Percentiles rank a stretch among this genome's conserved stretches.
phyloP scores from a whole-genome alignment of 2,797 vertebrate genomes.

The Antrozous pallidus region DNA sequence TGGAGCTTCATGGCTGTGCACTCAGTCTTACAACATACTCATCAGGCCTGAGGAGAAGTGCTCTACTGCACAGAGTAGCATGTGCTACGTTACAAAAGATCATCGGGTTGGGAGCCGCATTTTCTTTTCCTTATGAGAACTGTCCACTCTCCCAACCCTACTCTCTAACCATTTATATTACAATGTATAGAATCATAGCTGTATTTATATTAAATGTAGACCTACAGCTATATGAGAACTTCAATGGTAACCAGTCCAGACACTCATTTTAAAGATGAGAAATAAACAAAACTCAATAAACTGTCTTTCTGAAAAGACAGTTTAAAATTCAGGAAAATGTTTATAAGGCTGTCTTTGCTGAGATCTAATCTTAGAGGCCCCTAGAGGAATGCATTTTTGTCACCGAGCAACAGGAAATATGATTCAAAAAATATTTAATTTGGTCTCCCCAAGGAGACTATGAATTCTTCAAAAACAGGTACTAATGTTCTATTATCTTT shows the following conservation, averaged over 20 bases:
- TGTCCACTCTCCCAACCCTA: background rate
- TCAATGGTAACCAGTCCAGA: background rate
- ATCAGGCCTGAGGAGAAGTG: background rate
- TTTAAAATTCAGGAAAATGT: background rate
- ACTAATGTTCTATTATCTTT: background rate
- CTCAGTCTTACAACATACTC: background rate
- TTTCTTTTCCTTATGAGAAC: background rate
- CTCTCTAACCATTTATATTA: background rate
- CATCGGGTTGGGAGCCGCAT: background rate
- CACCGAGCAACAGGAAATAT: background rate
- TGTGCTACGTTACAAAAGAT: background rate
- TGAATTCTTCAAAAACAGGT: background rate
- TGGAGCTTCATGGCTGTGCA: background rate
- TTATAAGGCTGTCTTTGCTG: background rate
- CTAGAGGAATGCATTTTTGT: background rate
- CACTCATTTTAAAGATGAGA: background rate
- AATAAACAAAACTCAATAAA: conserved; percentile 17
- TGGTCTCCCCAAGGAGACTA: background rate
- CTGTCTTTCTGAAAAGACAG: background rate
- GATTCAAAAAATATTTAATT: background rate
- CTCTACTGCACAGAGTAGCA: no score
- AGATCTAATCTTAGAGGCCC: background rate
- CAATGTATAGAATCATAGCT: background rate
- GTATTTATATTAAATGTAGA: background rate
- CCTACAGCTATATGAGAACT: background rate